Evolutionary conservation across 2,888 invertebrate species (phyloP).

Genomic region (Trileptium ribeirensis): DNA sequence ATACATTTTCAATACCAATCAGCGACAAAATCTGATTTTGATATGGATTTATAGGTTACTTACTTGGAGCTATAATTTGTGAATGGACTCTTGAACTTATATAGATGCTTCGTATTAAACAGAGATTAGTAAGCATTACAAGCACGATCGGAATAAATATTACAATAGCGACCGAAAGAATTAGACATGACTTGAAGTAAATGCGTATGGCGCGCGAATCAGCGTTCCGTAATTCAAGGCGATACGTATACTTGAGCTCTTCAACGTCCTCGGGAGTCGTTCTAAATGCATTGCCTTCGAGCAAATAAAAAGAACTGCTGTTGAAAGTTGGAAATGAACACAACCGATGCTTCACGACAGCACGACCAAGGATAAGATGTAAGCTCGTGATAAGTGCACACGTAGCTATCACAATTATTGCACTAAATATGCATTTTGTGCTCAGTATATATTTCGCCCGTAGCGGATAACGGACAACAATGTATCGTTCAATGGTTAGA

Average conservation of each 20-base stretch:
- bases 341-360: background rate
- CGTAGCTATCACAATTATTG: background rate
- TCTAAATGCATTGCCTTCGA: background rate
- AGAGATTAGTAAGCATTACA: background rate
- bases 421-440: background rate
- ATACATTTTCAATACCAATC: too few species aligned
- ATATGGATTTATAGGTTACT: too few species aligned
- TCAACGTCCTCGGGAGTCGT: background rate
- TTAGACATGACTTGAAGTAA: background rate
- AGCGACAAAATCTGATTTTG: too few species aligned
- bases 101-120: background rate
- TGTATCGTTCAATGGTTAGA: background rate
- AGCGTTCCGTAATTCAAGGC: background rate
- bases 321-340: background rate
- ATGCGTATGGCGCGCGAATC: background rate
- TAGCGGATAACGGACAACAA: background rate
- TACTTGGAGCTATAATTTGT: too few species aligned
- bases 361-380: background rate
- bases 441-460: background rate
- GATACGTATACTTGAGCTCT: background rate
- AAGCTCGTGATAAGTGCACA: background rate
- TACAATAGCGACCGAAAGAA: background rate
- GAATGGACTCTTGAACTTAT: background rate
- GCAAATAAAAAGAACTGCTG: background rate
- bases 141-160: background rate